Percentiles rank a stretch among this genome's conserved stretches.
phyloP scores from a whole-genome alignment of 2,888 invertebrate genomes.

The Metacarcinus magister region DNA sequence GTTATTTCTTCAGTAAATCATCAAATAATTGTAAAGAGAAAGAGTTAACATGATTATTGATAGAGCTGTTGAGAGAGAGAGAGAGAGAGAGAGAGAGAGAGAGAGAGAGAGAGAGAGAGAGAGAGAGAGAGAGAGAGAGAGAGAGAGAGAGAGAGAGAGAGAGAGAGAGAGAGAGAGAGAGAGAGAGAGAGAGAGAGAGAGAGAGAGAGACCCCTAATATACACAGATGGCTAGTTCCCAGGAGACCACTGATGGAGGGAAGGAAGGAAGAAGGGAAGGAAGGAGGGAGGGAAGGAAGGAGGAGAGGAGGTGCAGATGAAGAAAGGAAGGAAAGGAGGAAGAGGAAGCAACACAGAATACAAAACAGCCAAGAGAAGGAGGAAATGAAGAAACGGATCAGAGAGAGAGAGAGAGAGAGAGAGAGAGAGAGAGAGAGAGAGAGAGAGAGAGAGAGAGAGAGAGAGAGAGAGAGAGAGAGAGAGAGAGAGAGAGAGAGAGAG shows the following conservation, averaged over 20 bases:
- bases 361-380: too few relatives aligned
- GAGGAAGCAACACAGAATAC: neutral
- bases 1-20: too few relatives aligned
- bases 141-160: neutral
- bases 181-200: neutral
- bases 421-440: too few relatives aligned
- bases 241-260: slow-evolving; percentile 22
- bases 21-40: too few relatives aligned
- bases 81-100: slow-evolving; percentile 65
- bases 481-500: slow-evolving; percentile 8
- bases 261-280: neutral
- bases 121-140: slow-evolving; percentile 58
- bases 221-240: slow-evolving; percentile 56
- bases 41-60: too few relatives aligned
- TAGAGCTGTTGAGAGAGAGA: slow-evolving; percentile 7
- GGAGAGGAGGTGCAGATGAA: neutral
- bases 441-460: too few relatives aligned
- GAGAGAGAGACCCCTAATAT: neutral
- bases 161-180: neutral
- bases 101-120: slow-evolving; percentile 63
- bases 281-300: too few relatives aligned
- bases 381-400: too few relatives aligned
- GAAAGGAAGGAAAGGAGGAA: neutral
- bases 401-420: too few relatives aligned
- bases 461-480: neutral